Percentiles rank a stretch among this genome's conserved stretches.
Conservation (phyloP, 1,140 invertebrate genomes). For the Batillaria attramentaria region DNA sequence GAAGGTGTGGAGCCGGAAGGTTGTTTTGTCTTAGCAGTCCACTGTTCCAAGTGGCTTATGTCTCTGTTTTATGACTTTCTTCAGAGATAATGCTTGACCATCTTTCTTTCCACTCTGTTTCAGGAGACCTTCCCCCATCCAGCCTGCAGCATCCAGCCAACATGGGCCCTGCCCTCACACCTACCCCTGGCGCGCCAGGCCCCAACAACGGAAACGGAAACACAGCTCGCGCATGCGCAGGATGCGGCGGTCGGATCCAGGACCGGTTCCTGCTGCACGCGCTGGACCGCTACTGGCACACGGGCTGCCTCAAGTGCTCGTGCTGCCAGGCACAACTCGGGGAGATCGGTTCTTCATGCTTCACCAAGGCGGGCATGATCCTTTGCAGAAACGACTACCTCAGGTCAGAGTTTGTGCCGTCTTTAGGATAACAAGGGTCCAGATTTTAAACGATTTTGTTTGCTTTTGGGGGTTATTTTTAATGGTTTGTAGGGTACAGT, state of each 20-base stretch:
- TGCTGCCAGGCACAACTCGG: constrained; percentile 88
- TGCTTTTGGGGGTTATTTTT: too few relatives aligned
- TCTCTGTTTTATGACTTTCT: too few relatives aligned
- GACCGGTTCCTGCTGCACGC: constrained; percentile 90
- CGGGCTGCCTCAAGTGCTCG: constrained; percentile 91
- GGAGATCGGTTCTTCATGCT: constrained; percentile 91
- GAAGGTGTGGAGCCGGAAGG: not conserved
- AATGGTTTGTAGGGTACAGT: too few relatives aligned
- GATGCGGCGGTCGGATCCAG: constrained; percentile 83
- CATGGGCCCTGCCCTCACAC: constrained; percentile 1
- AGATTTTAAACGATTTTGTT: too few relatives aligned
- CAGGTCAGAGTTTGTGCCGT: too few relatives aligned
- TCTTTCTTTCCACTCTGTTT: not conserved
- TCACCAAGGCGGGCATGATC: constrained; percentile 92
- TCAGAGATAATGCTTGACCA: too few relatives aligned
- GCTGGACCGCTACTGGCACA: constrained; percentile 93
- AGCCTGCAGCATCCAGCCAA: not conserved
- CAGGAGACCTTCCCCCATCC: constrained; percentile 10
- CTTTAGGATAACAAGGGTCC: too few relatives aligned
- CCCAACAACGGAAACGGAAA: not conserved
- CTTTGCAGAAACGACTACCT: constrained; percentile 94
- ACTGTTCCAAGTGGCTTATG: too few relatives aligned
- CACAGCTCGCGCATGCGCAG: constrained; percentile 32
- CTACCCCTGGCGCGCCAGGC: not conserved
- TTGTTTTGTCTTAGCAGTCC: not conserved